Conservation (phyloP, 2,888 invertebrate genomes). For the Netelia virgata region DNA sequence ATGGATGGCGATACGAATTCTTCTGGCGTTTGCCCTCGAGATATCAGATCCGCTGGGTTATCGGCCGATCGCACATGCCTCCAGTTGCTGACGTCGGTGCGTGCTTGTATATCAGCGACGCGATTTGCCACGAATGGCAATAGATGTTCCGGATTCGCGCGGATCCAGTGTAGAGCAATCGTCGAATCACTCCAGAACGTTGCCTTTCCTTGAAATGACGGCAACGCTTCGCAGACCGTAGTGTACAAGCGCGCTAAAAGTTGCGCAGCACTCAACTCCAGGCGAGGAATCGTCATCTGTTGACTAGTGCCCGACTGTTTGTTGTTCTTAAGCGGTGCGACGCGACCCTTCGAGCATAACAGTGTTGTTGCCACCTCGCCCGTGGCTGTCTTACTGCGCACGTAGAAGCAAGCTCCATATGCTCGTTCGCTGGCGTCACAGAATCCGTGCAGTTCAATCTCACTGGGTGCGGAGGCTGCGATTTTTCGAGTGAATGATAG, state of each 20-base stretch:
- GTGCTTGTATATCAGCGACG: background rate
- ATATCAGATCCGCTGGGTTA: background rate
- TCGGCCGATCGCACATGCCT: background rate
- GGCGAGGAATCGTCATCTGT: background rate
- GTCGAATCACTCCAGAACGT: no score
- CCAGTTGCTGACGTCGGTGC: background rate
- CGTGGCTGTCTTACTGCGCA: background rate
- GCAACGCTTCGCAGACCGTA: no score
- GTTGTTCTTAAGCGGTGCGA: background rate
- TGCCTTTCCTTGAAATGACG: no score
- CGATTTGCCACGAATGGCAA: background rate
- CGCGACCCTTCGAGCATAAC: background rate
- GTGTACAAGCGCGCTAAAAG: background rate
- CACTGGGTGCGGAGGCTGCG: background rate
- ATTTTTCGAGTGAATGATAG: background rate
- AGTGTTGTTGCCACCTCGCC: background rate
- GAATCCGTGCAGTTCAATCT: background rate
- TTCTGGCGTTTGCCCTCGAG: background rate
- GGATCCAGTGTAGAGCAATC: no score
- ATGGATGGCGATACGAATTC: background rate
- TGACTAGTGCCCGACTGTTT: background rate
- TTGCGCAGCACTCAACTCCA: background rate
- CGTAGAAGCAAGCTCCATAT: background rate
- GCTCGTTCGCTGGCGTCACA: background rate
- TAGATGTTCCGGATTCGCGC: no score